Base-by-base conservation (phyloP, 2,888 invertebrate species). In the Thereva nobilitata region DNA sequence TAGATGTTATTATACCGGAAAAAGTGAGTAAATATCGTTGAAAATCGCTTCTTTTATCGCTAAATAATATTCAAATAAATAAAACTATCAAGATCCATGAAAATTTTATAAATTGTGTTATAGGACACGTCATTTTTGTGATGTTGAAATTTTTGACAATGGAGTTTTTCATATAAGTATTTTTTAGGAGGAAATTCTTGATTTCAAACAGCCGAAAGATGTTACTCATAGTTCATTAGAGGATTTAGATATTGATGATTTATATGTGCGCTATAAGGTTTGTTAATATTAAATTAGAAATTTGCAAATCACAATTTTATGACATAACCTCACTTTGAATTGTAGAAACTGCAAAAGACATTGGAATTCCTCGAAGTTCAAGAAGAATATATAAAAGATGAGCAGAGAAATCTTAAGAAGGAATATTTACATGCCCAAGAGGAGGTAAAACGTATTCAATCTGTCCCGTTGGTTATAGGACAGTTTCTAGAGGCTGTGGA, bases 401-500 rank as follows among this genome's bases (percentile, higher is more conserved):
- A 99, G 82, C 98, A 97, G 79, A 88, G 97, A 66, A 99, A 99
- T 81, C 83, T 99, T 65, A 98, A 98, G 79, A 99, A 99, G 76
- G 99, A 99, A 80, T 97, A 98, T 81, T 84, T 99, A 2, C 99
- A 99, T 82, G 99, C 99, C 1, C 98, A 99, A 77, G 93, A 94
- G 77, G 93, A 95, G 83, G 98, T 99, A 1, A 99, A 99, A 80
- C 88, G 98, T 50, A 99, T 99, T 76, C 98, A 99, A 79, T 97
- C 97, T 70, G 99, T 99, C 34, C 99, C 99, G 1, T 84, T 99
- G 64, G 98, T 99, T 0, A 99, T 99, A 78, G 99, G 99, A 1
- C 99, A 99, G 81, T 99, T 99, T 81, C 84, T 99, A 72, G 99
- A 99, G 83, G 98, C 99, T 69, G 97, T 99, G 44, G 99, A 99